phyloP scores from a whole-genome alignment of 2,888 invertebrate species.

The Nephrotoma appendiculata region DNA sequence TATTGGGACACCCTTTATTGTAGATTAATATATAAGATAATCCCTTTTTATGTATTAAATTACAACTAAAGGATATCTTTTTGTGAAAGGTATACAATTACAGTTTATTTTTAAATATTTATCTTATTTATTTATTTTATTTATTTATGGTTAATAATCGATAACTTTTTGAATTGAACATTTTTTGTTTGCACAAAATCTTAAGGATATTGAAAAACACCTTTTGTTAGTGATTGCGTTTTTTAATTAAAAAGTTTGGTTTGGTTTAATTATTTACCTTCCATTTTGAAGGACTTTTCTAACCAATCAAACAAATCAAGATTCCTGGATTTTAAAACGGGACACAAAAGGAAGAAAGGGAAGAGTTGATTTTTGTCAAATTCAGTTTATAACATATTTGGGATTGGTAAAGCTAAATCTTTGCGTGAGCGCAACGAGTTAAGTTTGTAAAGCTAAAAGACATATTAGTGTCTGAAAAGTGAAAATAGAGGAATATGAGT shows the following conservation, averaged over 20 bases:
- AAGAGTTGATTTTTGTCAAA: too few relatives aligned
- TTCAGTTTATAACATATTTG: too few relatives aligned
- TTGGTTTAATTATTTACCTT: background rate
- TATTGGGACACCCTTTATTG: background rate
- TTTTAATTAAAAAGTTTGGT: background rate
- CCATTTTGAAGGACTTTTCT: too few relatives aligned
- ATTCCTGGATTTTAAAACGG: too few relatives aligned
- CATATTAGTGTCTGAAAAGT: too few relatives aligned
- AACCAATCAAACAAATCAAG: too few relatives aligned
- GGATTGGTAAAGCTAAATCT: too few relatives aligned
- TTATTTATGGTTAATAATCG: background rate
- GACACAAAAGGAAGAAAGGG: too few relatives aligned
- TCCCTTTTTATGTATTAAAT: background rate
- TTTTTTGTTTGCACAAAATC: background rate
- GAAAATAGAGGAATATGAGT: too few relatives aligned
- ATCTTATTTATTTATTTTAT: background rate
- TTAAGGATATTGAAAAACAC: background rate
- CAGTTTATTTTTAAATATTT: background rate
- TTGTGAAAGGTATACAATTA: background rate
- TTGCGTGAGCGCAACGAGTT: too few relatives aligned
- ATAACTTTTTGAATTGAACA: background rate
- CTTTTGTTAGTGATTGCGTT: background rate
- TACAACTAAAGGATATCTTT: background rate
- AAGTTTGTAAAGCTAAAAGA: too few relatives aligned
- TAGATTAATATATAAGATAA: background rate